Percentiles rank a stretch among this genome's conserved stretches.
phyloP scores from a whole-genome alignment of 1,140 invertebrate species.

The Tachypleus tridentatus region DNA sequence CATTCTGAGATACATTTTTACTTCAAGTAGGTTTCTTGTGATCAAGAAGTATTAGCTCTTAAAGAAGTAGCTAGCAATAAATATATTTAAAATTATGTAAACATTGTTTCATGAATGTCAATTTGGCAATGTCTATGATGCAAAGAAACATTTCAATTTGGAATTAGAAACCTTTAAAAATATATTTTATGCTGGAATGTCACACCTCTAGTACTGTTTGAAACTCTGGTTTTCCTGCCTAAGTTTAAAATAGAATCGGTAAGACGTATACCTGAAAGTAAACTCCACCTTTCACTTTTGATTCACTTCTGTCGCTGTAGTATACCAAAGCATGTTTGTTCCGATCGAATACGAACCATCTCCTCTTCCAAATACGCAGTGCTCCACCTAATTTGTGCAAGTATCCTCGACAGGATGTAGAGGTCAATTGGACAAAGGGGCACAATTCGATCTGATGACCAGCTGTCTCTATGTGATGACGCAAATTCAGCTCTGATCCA shows the following conservation, averaged over 20 bases:
- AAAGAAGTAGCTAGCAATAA: too few species aligned
- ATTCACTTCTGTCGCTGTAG: constrained; percentile 77
- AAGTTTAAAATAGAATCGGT: not conserved
- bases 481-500: constrained; percentile 66
- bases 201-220: too few species aligned
- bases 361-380: constrained; percentile 84
- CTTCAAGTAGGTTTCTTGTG: too few species aligned
- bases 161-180: too few species aligned
- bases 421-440: constrained; percentile 67
- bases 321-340: constrained; percentile 71
- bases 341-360: constrained; percentile 95
- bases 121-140: too few species aligned
- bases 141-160: too few species aligned
- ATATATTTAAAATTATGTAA: too few species aligned
- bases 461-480: constrained; percentile 80
- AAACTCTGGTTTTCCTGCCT: too few species aligned
- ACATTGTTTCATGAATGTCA: too few species aligned
- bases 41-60: too few species aligned
- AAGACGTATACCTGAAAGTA: constrained; percentile 69
- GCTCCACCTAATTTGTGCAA: constrained; percentile 77
- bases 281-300: constrained; percentile 73
- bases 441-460: constrained; percentile 87
- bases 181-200: too few species aligned
- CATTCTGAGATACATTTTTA: too few species aligned
- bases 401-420: constrained; percentile 68